Base-by-base conservation (phyloP, 2,113 vertebrate genomes). In the Paratilapia polleni region DNA sequence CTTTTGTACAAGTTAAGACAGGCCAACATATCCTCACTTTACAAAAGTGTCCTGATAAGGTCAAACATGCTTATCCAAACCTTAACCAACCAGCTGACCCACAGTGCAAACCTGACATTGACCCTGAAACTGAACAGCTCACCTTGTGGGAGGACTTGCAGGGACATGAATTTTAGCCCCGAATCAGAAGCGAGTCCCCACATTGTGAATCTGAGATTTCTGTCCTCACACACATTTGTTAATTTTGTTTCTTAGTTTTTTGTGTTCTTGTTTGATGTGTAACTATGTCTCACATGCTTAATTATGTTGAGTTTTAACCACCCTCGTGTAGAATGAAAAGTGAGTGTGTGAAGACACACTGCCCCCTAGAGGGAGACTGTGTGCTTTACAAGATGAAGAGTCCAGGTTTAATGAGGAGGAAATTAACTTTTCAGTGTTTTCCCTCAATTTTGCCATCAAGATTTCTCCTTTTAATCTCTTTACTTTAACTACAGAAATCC, bases 321-420 rank as follows among this genome's bases (percentile, higher is more conserved):
- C 5, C 58, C 58, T 60, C 58, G 12, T 0, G 19, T 54, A 73
- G 24, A 26, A 20, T 59, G 74, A 38, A 24, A 0, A 31, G 63
- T 13, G 2, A 31, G n/a, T 26, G 34, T 47, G 59, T 80, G 80
- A 47, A 11, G 13, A 1, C 26, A 62, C 2, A 49, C 8, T 20
- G 82, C 81, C 91, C 75, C 75, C 88, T 81, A 77, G 64, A 17
- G 84, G 84, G 2, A 24, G 3, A 12, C 0, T 47, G 14, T 62
- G 52, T 52, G 15, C 31, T 17, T 60, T 87, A 85, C 90, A 90
- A 7, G 5, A 34, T 38, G 80, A 9, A 3, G 15, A 77, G 13
- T 54, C 6, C 2, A 12, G 26, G 0, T 1, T 70, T 20, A 15
- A 12, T 70, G 43, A 49, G 43, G 24, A 49, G 49, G 70, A 75